Conservation (phyloP, 2,113 vertebrate species). For the Ariopsis seemanni region DNA sequence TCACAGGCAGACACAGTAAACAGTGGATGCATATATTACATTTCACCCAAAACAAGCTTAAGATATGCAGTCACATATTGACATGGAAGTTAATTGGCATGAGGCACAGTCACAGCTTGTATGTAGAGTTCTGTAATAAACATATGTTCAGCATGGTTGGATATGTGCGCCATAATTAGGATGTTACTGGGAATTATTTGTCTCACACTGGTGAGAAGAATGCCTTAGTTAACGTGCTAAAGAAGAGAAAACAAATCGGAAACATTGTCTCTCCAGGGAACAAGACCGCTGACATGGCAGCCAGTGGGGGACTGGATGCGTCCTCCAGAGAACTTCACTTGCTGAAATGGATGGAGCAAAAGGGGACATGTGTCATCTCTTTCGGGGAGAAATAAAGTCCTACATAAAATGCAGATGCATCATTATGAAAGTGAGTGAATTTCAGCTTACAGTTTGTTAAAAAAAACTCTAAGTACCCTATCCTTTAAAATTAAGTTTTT, state of each 20-base stretch:
- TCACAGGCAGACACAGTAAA: neutral
- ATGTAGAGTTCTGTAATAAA: slow-evolving; percentile 34
- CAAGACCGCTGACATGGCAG: slow-evolving; percentile 34
- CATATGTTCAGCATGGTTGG: slow-evolving; percentile 24
- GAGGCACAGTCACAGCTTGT: slow-evolving; percentile 15
- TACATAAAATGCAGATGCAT: neutral
- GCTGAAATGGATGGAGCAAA: slow-evolving; percentile 31
- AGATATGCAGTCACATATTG: neutral
- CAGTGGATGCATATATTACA: slow-evolving; percentile 6
- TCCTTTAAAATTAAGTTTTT: neutral
- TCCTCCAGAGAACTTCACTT: slow-evolving; percentile 40
- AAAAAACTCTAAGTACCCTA: neutral
- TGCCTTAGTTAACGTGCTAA: slow-evolving; percentile 49
- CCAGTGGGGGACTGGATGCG: slow-evolving; percentile 39
- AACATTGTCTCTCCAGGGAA: slow-evolving; percentile 30
- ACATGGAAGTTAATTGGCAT: slow-evolving; percentile 5
- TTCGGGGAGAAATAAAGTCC: neutral
- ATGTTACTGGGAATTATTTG: slow-evolving; percentile 28
- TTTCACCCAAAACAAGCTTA: neutral
- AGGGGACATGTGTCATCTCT: slow-evolving; percentile 27
- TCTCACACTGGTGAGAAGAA: slow-evolving; percentile 27
- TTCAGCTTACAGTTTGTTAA: neutral
- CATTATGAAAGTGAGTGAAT: neutral
- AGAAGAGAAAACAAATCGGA: slow-evolving; percentile 40
- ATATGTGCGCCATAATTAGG: slow-evolving; percentile 18